A percentile compares a stretch with the other conserved stretches of the same genome.
Conservation (phyloP, 2,797 vertebrate genomes). For the Macropodus opercularis region DNA sequence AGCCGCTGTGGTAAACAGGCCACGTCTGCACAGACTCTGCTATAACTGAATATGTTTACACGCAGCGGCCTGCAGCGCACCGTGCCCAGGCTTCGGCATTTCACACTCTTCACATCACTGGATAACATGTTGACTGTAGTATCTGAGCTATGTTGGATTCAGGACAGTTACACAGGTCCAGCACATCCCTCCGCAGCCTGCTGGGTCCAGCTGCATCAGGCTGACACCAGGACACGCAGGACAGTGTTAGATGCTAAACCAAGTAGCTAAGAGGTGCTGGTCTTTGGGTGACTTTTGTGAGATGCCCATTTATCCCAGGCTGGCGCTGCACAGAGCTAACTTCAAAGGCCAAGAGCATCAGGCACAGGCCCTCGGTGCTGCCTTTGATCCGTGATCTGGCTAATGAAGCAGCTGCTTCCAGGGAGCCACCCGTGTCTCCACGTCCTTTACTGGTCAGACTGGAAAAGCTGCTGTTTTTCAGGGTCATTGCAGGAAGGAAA, state of each 20-base stretch:
- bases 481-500: not conserved
- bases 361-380: not conserved
- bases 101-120: conserved; percentile 6
- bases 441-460: not conserved
- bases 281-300: conserved; percentile 2
- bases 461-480: conserved; percentile 7
- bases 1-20: not conserved
- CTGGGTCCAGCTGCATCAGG: not conserved
- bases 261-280: not conserved
- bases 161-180: conserved; percentile 31
- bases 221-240: not conserved
- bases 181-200: conserved; percentile 1
- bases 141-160: conserved; percentile 35
- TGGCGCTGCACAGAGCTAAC: conserved; percentile 24
- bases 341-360: conserved; percentile 45
- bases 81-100: conserved; percentile 7
- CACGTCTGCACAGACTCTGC: conserved; percentile 4
- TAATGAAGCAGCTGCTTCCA: conserved; percentile 40
- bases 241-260: not conserved
- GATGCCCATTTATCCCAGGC: conserved; percentile 33
- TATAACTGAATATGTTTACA: conserved; percentile 18
- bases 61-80: conserved; percentile 1
- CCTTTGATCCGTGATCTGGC: conserved; percentile 53
- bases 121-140: conserved; percentile 8
- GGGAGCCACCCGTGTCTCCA: not conserved